These are phyloP conservation scores for Rhynchonycteris naso DNA, from an alignment of 2,797 vertebrate species.

Conservation along the genomic window DNA sequence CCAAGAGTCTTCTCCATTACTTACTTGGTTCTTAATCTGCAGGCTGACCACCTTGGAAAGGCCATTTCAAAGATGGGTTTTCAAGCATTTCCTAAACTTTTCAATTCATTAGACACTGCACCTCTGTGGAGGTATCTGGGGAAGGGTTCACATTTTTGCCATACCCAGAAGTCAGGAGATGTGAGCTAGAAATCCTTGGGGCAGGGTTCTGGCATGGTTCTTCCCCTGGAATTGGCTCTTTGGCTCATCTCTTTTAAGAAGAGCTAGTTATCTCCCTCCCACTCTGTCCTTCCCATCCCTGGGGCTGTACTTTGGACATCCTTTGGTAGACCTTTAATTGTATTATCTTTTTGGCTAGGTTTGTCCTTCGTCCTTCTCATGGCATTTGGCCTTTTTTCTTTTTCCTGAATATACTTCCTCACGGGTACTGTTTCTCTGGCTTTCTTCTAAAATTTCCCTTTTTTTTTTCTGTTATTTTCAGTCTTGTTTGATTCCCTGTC, in stretches of 20 bases:
- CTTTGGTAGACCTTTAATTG: not conserved
- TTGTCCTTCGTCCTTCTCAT: not conserved
- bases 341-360: not conserved
- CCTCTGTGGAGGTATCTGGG: not conserved
- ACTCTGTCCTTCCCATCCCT: accelerated
- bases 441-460: conserved; percentile 57
- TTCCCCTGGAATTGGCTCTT: not conserved
- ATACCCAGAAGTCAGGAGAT: not conserved
- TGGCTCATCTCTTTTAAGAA: not conserved
- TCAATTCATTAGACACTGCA: not conserved
- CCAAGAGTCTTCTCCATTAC: not conserved
- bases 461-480: not conserved
- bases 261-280: not conserved
- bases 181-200: not conserved
- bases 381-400: not conserved
- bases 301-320: too few relatives aligned
- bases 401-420: not conserved
- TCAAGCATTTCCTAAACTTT: not conserved
- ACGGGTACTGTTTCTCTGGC: conserved; percentile 67
- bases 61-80: not conserved
- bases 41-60: not conserved
- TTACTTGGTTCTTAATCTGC: not conserved
- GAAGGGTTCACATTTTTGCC: not conserved
- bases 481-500: not conserved
- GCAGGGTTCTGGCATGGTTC: not conserved